phyloP scores from a whole-genome alignment of 1,140 invertebrate genomes.

The Drosophila micromelanica region DNA sequence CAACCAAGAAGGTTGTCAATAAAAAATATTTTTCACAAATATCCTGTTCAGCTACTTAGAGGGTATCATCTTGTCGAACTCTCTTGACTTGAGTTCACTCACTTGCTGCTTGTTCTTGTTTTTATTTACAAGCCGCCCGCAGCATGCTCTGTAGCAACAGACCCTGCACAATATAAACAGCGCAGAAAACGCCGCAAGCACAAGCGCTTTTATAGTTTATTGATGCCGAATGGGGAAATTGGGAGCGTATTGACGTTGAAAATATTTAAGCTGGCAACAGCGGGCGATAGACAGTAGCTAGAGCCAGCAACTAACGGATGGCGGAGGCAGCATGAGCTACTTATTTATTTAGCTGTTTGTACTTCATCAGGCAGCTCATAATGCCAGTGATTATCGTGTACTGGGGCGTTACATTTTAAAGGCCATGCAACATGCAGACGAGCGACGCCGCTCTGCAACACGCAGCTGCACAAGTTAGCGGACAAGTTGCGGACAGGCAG shows the following conservation, averaged over 20 bases:
- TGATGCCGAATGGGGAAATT: slow-evolving; percentile 76
- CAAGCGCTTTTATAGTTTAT: slow-evolving; percentile 81
- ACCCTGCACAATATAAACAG: slow-evolving; percentile 48
- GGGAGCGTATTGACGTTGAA: slow-evolving; percentile 74
- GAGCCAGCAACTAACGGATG: not conserved
- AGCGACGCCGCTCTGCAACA: slow-evolving; percentile 4
- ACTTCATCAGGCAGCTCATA: slow-evolving; percentile 77
- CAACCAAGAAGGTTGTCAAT: no score
- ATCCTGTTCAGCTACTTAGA: not conserved
- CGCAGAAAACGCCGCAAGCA: slow-evolving; percentile 67
- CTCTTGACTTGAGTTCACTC: not conserved
- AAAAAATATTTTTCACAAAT: no score
- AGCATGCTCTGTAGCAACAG: slow-evolving; percentile 21
- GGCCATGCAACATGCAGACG: slow-evolving; percentile 7
- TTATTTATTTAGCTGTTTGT: slow-evolving; percentile 76
- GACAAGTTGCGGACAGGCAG: slow-evolving; percentile 48
- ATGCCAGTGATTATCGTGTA: slow-evolving; percentile 63
- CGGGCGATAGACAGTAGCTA: slow-evolving; percentile 6
- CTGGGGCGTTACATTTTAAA: slow-evolving; percentile 63
- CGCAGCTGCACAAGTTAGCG: slow-evolving; percentile 31
- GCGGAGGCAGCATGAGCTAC: slow-evolving; percentile 15
- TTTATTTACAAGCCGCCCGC: slow-evolving; percentile 65
- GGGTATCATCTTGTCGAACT: not conserved
- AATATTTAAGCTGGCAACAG: slow-evolving; percentile 67
- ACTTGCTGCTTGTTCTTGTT: slow-evolving; percentile 5